Evolutionary conservation across 2,113 vertebrate genomes (phyloP).

Genomic region (Pseudorasbora parva): DNA sequence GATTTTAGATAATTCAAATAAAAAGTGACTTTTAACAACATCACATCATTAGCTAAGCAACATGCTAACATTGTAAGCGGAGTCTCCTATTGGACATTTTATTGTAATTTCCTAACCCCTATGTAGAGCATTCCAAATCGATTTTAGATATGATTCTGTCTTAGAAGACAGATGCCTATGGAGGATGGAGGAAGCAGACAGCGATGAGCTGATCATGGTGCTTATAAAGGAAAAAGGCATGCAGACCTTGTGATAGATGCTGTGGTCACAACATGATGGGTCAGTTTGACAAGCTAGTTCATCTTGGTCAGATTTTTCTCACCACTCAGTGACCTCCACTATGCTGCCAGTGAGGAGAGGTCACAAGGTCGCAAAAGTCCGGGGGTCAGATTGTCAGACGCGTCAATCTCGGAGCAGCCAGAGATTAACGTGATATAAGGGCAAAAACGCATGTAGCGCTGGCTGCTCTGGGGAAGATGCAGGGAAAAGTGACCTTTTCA

Average conservation of each 20-base stretch:
- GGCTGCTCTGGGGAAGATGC: conserved; percentile 12
- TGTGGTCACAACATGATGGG: neutral
- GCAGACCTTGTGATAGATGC: conserved; percentile 7
- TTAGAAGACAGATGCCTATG: conserved; percentile 1
- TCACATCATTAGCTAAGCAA: neutral
- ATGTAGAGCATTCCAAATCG: neutral
- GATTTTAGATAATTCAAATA: too few relatives aligned
- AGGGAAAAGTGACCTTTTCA: conserved; percentile 47
- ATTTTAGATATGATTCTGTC: neutral
- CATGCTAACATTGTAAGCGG: neutral
- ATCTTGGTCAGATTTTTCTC: conserved; percentile 9
- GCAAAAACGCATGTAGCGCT: neutral
- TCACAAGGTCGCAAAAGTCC: neutral
- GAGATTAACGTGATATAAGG: neutral
- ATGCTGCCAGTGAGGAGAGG: neutral
- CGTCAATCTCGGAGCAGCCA: neutral
- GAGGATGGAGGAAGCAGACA: neutral
- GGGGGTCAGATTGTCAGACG: conserved; percentile 21
- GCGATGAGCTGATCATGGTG: neutral
- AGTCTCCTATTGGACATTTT: neutral
- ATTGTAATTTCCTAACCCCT: neutral
- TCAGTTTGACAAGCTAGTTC: conserved; percentile 15
- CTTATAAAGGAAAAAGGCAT: conserved; percentile 4
- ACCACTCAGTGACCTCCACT: neutral
- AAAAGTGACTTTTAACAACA: neutral